A percentile compares a stretch with the other conserved stretches of the same genome.
Conservation (phyloP, 2,888 invertebrate species). For the Gibbula magus region DNA sequence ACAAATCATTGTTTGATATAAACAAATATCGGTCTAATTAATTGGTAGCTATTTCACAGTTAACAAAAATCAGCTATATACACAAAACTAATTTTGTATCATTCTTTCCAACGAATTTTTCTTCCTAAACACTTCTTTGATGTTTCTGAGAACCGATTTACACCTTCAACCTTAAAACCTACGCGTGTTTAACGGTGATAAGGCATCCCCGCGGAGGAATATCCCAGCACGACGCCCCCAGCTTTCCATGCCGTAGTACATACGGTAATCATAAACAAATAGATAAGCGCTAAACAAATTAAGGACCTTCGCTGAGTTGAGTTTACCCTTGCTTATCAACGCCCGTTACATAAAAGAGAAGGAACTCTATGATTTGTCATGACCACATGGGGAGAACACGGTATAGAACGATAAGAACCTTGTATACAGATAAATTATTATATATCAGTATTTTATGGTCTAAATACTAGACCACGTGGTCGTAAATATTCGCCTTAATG, state of each 20-base stretch:
- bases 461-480: conserved; percentile 20
- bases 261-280: conserved; percentile 21
- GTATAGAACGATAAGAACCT: conserved; percentile 6
- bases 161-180: neutral
- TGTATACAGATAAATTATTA: conserved; percentile 8
- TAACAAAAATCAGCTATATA: too few species aligned
- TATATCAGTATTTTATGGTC: conserved; percentile 26
- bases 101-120: too few species aligned
- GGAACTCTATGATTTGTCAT: neutral
- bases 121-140: neutral
- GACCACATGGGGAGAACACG: conserved; percentile 15
- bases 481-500: conserved; percentile 7
- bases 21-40: too few species aligned
- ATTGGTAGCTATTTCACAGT: too few species aligned
- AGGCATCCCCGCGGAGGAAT: conserved; percentile 20
- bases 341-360: conserved; percentile 27
- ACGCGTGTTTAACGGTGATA: neutral
- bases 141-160: neutral
- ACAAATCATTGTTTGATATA: too few species aligned
- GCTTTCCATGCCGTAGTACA: neutral
- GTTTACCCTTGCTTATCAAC: conserved; percentile 26
- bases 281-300: conserved; percentile 28
- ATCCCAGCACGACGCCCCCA: neutral
- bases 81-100: too few species aligned
- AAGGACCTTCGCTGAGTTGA: neutral